Evolutionary conservation across 2,888 invertebrate genomes (phyloP), one percentile per base, ranked within the genome.

Genomic region (Nymphalis polychloros): DNA sequence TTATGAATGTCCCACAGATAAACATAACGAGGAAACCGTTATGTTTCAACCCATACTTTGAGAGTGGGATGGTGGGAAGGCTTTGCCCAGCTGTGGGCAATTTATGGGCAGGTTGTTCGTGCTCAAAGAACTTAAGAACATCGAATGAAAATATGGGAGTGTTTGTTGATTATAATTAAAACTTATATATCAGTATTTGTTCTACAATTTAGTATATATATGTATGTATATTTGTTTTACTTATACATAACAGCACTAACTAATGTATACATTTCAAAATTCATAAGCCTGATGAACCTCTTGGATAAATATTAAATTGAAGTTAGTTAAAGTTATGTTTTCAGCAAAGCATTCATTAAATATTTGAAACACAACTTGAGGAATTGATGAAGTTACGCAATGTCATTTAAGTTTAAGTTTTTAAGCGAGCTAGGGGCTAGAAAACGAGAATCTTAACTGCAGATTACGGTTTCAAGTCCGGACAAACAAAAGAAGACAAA

Each of bases 361-460:
- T 55, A 55, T 55, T 55, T 31, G 52, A n/a, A 35, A n/a, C 23
- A 16, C 31, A 17, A 31, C 55, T 55, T 31, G 55, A n/a, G 55
- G n/a, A n/a, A 55, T 17, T 5, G 13, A 16, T 2, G 2, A 31
- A 55, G 31, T 55, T 55, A 49, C 17, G 31, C 3, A 31, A 31
- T 55, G 35, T n/a, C 55, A 31, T 55, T 31, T n/a, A 35, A 55
- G 31, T 31, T 55, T 41, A 13, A 41, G 41, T 13, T 41, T 13
- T 41, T 41, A 41, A 41, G 13, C 4, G 13, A 35, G 6, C 27
- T 6, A 6, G 27, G 3, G 41, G 41, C 13, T 13, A 13, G 41
- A n/a, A n/a, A 41, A 49, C 49, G 17, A 13, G 13, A 13, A 41
- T 13, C 41, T 41, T 41, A 41, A 8, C 8, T 8, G 8, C 13